Evolutionary conservation across 2,797 vertebrate genomes (phyloP).

Genomic region (Lutjanus argentimaculatus): DNA sequence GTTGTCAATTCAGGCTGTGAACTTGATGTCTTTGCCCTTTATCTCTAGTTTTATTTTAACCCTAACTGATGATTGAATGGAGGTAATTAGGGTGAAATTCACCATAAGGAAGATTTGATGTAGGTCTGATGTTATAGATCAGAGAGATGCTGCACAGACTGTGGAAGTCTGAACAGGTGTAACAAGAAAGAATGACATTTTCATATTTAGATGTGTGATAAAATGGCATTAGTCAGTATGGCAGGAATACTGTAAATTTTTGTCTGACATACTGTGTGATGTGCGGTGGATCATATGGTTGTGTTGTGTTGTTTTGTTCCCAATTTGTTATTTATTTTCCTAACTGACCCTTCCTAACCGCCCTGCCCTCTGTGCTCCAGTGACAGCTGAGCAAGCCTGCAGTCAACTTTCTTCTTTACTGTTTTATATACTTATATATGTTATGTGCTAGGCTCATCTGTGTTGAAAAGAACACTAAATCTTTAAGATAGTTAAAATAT

Average conservation of each 20-base stretch:
- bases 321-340: not conserved
- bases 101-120: not conserved
- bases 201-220: not conserved
- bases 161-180: not conserved
- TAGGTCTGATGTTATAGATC: not conserved
- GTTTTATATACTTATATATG: too few species aligned
- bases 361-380: too few species aligned
- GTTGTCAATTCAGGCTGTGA: conserved; percentile 64
- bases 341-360: not conserved
- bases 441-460: too few species aligned
- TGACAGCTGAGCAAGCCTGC: too few species aligned
- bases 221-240: not conserved
- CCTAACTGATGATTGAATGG: conserved; percentile 50
- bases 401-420: too few species aligned
- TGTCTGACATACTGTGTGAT: not conserved
- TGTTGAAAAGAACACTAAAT: too few species aligned
- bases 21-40: conserved; percentile 67
- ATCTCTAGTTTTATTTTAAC: conserved; percentile 48
- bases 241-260: not conserved
- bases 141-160: not conserved
- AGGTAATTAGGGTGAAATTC: conserved; percentile 32
- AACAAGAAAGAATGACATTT: not conserved
- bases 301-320: not conserved
- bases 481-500: too few species aligned
- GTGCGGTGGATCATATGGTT: not conserved